phyloP scores from a whole-genome alignment of 2,113 vertebrate genomes.

The Bubalus kerabau region DNA sequence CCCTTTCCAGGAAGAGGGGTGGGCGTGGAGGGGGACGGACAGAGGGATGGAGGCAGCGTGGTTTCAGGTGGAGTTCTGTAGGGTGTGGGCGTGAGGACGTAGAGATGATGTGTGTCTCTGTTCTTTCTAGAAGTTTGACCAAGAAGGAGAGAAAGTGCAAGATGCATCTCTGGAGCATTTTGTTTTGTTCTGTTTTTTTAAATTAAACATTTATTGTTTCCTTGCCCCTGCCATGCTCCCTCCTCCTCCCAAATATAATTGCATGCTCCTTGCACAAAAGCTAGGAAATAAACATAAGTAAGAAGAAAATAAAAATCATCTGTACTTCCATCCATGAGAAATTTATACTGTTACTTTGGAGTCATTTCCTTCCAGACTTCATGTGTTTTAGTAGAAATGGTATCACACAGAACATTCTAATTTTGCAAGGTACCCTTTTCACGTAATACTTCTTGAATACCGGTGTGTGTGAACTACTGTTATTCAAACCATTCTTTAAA shows the following conservation, averaged over 20 bases:
- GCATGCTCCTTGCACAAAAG: background rate
- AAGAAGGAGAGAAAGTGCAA: background rate
- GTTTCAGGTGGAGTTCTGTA: background rate
- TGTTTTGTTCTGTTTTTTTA: background rate
- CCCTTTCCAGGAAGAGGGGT: too few relatives aligned
- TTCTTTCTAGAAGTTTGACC: background rate
- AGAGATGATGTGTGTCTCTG: background rate
- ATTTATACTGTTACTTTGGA: background rate
- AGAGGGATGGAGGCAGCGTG: background rate
- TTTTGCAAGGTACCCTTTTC: background rate
- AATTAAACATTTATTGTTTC: background rate
- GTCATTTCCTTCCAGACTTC: background rate
- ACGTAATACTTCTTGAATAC: background rate
- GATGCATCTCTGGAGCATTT: background rate
- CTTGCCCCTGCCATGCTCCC: background rate
- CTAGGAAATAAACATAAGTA: background rate
- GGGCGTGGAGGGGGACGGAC: background rate
- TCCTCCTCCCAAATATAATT: rapidly evolving
- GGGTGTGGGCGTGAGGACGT: background rate
- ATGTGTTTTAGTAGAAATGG: background rate
- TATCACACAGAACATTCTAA: background rate
- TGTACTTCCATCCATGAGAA: background rate
- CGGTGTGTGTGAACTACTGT: background rate
- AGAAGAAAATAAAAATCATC: background rate
- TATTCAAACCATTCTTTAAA: background rate